Evolutionary conservation across 2,113 vertebrate species (phyloP), one percentile per base, ranked within the genome.

Genomic region (Trogon surrucura): DNA sequence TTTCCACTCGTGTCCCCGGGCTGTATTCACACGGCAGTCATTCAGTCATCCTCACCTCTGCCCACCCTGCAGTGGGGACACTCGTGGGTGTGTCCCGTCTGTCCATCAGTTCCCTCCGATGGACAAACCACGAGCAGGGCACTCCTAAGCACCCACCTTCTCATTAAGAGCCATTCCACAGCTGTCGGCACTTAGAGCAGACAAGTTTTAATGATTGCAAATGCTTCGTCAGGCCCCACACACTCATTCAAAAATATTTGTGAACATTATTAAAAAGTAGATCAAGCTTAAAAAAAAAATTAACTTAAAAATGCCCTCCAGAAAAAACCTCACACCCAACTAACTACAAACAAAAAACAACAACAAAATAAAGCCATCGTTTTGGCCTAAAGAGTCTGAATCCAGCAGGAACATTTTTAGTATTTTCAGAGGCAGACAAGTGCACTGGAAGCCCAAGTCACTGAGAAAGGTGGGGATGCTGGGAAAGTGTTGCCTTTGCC

Each of bases 381-480:
- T 70, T 50, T 78, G 45, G 3, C 27, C 44, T 29, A 5, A 8
- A 7, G 30, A 9, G 32, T 19, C 32, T n/a, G 38, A 19, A n/a
- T 3, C 22, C 69, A 38, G 29, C 11, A 26, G 47, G n/a, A 70
- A 17, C 3, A 13, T 53, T 78, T 56, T 21, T 44, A 41, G 65
- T 3, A 13, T 53, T 78, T 56, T 21, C 48, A 41, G 65, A 60
- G 22, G 14, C 12, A 26, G 48, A 10, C 0, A 0, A 58, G n/a
- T 1, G 0, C 0, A 0, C 27, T 26, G 54, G 29, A 34, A 77
- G 62, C 34, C 11, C 27, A 8, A 29, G 34, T 34, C 34, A 3
- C 58, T 36, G 67, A 64, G 66, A 91, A 91, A 67, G 16, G 6
- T 21, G 10, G 38, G 48, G 57, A 6, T 71, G 26, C 47, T 74